Percentiles rank a stretch among this genome's conserved stretches.
These are phyloP conservation scores for Holacanthella duospinosa DNA, from an alignment of 2,888 invertebrate species.

Conservation along the genomic window DNA sequence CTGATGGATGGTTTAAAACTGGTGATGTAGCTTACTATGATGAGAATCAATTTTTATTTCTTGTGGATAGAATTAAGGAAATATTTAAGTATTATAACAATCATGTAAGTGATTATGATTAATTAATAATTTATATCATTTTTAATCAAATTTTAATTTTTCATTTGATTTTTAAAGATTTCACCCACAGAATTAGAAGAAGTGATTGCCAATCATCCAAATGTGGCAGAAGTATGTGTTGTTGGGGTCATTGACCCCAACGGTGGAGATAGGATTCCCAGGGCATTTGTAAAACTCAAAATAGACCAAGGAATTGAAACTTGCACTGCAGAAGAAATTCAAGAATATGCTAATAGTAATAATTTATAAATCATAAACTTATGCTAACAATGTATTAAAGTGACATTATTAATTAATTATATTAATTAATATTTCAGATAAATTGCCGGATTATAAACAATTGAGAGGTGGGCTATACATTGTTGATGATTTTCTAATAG, in stretches of 20 bases:
- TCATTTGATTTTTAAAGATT: constrained; percentile 15
- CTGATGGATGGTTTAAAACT: constrained; percentile 29
- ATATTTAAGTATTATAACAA: constrained; percentile 36
- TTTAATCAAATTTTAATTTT: background rate
- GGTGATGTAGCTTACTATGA: constrained; percentile 36
- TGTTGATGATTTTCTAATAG: constrained; percentile 13
- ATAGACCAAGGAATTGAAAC: background rate
- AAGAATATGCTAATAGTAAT: constrained; percentile 12
- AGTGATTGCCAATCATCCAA: constrained; percentile 19
- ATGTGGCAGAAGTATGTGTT: constrained; percentile 22
- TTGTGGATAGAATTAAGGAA: constrained; percentile 36
- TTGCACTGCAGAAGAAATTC: constrained; percentile 12
- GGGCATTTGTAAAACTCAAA: constrained; percentile 22
- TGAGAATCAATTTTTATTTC: constrained; percentile 29
- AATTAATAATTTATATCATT: background rate
- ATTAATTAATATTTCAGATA: constrained; percentile 10
- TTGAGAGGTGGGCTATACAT: constrained; percentile 19
- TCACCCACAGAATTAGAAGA: constrained; percentile 26
- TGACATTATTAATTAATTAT: background rate
- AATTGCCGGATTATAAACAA: constrained; percentile 18
- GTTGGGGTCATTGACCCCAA: constrained; percentile 22
- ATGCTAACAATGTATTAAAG: too few relatives aligned
- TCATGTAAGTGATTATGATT: constrained; percentile 20
- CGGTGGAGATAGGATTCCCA: constrained; percentile 20
- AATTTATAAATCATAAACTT: too few relatives aligned